Base-by-base conservation (phyloP, 2,113 vertebrate genomes). In the Apteryx mantelli region DNA sequence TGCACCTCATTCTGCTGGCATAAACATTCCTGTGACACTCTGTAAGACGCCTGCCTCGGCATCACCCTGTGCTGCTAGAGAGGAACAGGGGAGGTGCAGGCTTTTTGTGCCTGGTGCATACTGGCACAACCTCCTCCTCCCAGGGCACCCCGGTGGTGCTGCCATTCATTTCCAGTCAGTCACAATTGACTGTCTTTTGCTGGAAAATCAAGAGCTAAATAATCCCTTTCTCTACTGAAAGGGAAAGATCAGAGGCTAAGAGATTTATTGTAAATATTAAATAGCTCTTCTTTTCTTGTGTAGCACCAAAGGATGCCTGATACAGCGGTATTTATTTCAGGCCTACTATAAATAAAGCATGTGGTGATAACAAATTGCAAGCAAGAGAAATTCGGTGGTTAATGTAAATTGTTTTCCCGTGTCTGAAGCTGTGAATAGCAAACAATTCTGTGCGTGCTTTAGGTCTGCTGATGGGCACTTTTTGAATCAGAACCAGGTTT, bases 321-420 rank as follows among this genome's bases (percentile, higher is more conserved):
- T 91, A 83, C 74, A 82, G 74, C 83, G 80, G 86, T 92, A 92
- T 95, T 97, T 95, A 92, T 96, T 97, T 95, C 94, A 93, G 91
- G 65, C 61, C 61, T 80, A 10, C 81, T 91, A 91, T 95, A 93
- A 97, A 97, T 97, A 97, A 93, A 92, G 88, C 70, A 76, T 91
- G 78, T 82, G 74, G 83, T 95, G 91, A 96, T 89, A 93, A 95
- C 65, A 82, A 82, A 85, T 86, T 87, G 83, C 95, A 92, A 94
- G 65, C 65, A 63, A 73, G 18, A 63, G 25, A 46, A 86, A 58
- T 80, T 82, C 61, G n/a, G 61, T 91, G 77, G 52, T 96, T 91
- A 65, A 87, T 93, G 83, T 92, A 65, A 95, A 70, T 65, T 89
- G 83, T 52, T 89, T 85, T 82, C 94, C 89, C 88, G 93, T 97